Evolutionary conservation across 92 coral and sea anemone species (phyloP), one percentile per base, ranked within the genome.

Genomic region (Isaurus tuberculatus): DNA sequence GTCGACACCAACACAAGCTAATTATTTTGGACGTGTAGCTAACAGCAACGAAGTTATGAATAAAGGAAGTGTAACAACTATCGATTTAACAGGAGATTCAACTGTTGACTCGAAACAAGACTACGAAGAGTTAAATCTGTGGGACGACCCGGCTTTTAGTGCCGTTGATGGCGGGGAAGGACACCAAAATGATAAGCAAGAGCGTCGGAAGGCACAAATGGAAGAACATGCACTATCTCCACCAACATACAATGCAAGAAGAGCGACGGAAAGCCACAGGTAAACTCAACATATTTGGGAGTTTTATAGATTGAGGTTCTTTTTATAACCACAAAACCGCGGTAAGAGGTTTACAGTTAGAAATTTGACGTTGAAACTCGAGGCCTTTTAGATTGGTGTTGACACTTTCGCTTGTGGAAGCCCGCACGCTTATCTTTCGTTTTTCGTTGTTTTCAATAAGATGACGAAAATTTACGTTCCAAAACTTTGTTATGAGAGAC

Each of bases 141-240:
- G 70, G 70, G 70, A 77, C 25, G 82, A 77, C 22, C 82, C 82
- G 19, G 82, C 66, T 19, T 74, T 74, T 74, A 74, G 17, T 17
- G 27, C 7, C 9, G 46, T 5, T 8, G 80, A 49, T 25, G 48
- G 27, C 14, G 29, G 29, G 8, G 80, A 74, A 1, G 70, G 23
- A n/a, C 37, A 37, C 19, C 10, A 23, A 17, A 13, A 36, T 32
- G 70, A 55, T 57, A 16, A 23, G 22, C n/a, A n/a, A 46, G 60
- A 46, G 68, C 20, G 27, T 19, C 46, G 0, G 17, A 31, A 27
- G 17, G 26, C 23, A 15, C 43, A 60, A 23, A 19, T 30, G 32
- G n/a, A 19, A 77, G 64, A 13, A 33, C 53, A 5, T 55, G 22
- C 46, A 19, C 33, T 32, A 37, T 58, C 69, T 33, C 70, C 53